Conservation (phyloP, 2,113 vertebrate genomes). For the Hemichromis elongatus region DNA sequence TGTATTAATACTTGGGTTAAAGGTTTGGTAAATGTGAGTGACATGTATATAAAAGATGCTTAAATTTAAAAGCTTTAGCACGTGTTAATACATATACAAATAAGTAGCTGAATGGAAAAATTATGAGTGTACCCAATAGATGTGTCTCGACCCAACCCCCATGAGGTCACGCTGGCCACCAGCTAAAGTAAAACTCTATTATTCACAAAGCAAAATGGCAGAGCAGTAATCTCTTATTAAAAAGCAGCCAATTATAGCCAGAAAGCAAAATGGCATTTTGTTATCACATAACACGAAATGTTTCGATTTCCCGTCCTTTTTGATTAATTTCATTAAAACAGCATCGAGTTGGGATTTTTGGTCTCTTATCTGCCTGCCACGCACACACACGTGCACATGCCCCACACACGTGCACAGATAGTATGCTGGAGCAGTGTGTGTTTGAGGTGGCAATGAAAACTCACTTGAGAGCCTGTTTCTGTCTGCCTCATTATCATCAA, state of each 20-base stretch:
- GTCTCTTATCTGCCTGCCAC: constrained; percentile 24
- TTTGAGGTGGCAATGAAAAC: constrained; percentile 46
- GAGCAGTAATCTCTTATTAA: constrained; percentile 37
- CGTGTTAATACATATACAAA: neutral
- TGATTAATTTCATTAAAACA: constrained; percentile 54
- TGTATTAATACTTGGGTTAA: neutral
- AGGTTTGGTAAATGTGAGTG: neutral
- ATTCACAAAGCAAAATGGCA: constrained; percentile 19
- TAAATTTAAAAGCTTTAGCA: neutral
- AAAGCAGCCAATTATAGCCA: constrained; percentile 36
- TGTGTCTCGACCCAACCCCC: neutral
- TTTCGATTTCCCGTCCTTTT: constrained; percentile 36
- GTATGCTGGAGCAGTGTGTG: constrained; percentile 2
- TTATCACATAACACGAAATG: constrained; percentile 38
- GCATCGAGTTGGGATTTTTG: constrained; percentile 21
- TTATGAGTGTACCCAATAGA: neutral
- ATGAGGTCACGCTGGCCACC: neutral
- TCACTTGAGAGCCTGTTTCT: constrained; percentile 52
- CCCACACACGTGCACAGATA: neutral
- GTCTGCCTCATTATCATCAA: constrained; percentile 65
- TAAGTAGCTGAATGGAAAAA: neutral
- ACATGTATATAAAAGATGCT: neutral
- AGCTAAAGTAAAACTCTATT: constrained; percentile 19
- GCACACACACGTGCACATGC: neutral
- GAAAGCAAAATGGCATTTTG: constrained; percentile 41